Evolutionary conservation across 2,113 vertebrate species (phyloP), one percentile per base, ranked within the genome.

Genomic region (Oncorhynchus mykiss): DNA sequence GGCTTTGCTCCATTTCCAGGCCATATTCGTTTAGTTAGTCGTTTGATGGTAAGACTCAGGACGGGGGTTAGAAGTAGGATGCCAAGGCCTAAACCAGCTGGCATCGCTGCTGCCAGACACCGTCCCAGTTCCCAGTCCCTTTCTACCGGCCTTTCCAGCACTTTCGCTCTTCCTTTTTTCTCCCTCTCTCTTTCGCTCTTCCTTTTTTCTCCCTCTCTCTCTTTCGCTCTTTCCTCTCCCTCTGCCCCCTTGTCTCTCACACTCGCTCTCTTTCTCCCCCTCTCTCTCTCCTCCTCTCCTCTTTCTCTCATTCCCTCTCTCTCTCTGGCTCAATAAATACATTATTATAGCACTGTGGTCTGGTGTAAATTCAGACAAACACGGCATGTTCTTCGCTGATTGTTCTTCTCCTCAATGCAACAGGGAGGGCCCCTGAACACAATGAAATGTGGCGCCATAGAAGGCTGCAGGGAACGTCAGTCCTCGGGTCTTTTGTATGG

Each of bases 1-100:
- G 66, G 83, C 87, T 91, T 87, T 90, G 82, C 87, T 71, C 74
- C 27, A 51, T 76, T 90, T 86, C 89, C 85, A 88, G 85, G 78
- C 80, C 83, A 83, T 84, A 89, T 78, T 83, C 78, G 81, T 78
- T 79, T 70, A 80, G 71, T 84, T 84, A 83, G 82, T 80, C 68
- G 85, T 82, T 88, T 88, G 79, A 86, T 80, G 73, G 82, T 31
- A 75, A 82, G 22, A 4, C 29, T 76, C 18, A 16, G 67, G 34
- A 20, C 20, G 1, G 67, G 8, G 29, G 29, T 1, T 34, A 29
- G 31, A 51, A n/a, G 60, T 72, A 77, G 77, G 82, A 76, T 87
- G 85, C 84, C 80, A 88, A 88, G 85, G 65, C 24, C 39, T 48
- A 34, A 81, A 77, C 49, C 57, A 67, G 70, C 39, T 67, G 73